Base-by-base conservation (phyloP, 2,888 invertebrate species). In the Phengaris alcon region DNA sequence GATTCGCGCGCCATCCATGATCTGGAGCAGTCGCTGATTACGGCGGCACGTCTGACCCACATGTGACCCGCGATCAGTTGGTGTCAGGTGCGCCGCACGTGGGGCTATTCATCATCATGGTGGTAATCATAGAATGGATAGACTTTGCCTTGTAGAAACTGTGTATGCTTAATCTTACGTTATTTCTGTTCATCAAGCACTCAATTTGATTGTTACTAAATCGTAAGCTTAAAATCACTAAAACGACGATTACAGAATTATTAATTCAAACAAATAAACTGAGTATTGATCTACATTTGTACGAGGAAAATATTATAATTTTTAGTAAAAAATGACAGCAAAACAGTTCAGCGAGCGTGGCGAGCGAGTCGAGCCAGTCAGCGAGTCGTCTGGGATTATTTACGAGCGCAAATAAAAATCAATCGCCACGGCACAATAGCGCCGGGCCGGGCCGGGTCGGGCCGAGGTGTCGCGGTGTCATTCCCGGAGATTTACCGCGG, bases 51-150 rank as follows among this genome's bases (percentile, higher is more conserved):
- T 64, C 64, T 35, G 64, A 64, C 64, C 35, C 64, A 64, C 64
- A 64, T 64, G 35, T 64, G 64, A 64, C 64, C 64, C 64, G 64
- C 64, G 54, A 55, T 55, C 64, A 12, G 10, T 52, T 9, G 6
- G 2, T 15, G 64, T 64, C 64, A 64, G 64, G 64, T 64, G 64
- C 12, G 64, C 59, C 22, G 59, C 59, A 59, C 64, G 64, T 64
- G 64, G 22, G 12, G 8, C 64, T 64, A 52, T 52, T 64, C 64
- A 64, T 64, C 64, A 44, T 64, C 64, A 64, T 13, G 59, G 35
- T 9, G 59, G 22, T 59, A 22, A 59, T 59, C 59, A 59, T 15
- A 35, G 35, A 52, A 8, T 12, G 52, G 3, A 2, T 44, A 35
- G 35, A 35, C 64, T 64, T 44, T 64, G 64, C 6, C 59, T 59